A percentile compares a stretch with the other conserved stretches of the same genome.
Conservation (phyloP, 1,140 invertebrate species). For the Drosophila azteca region DNA sequence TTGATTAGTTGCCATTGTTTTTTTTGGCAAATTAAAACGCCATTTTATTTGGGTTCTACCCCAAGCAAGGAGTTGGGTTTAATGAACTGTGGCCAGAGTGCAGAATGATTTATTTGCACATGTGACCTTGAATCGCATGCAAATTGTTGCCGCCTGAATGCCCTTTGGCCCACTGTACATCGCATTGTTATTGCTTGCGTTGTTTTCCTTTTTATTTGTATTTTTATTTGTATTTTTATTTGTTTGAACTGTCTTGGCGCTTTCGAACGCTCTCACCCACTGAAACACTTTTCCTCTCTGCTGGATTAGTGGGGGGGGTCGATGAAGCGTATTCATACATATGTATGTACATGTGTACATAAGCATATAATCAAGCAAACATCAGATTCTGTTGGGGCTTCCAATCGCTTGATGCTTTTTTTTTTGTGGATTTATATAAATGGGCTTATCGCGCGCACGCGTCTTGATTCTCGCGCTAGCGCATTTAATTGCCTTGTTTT, state of each 20-base stretch:
- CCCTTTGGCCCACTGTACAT: conserved; percentile 60
- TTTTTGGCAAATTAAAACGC: too few relatives aligned
- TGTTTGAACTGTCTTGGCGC: conserved; percentile 9
- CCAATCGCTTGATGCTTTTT: conserved; percentile 13
- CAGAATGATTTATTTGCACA: not conserved
- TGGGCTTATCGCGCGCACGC: conserved; percentile 21
- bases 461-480: not conserved
- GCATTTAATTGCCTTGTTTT: conserved; percentile 14
- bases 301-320: conserved; percentile 1
- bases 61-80: too few relatives aligned
- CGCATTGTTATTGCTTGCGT: conserved; percentile 23
- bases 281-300: too few relatives aligned
- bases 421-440: conserved; percentile 18
- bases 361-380: conserved; percentile 32
- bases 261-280: too few relatives aligned
- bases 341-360: conserved; percentile 14
- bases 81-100: too few relatives aligned
- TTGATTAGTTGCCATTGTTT: not conserved
- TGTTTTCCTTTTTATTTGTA: not conserved
- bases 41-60: too few relatives aligned
- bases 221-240: conserved; percentile 40
- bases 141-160: conserved; percentile 24
- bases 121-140: not conserved
- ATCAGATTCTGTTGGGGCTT: conserved; percentile 27
- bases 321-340: not conserved